Evolutionary conservation across 2,888 invertebrate species (phyloP), one percentile per base, ranked within the genome.

Genomic region (Erebia ligea): DNA sequence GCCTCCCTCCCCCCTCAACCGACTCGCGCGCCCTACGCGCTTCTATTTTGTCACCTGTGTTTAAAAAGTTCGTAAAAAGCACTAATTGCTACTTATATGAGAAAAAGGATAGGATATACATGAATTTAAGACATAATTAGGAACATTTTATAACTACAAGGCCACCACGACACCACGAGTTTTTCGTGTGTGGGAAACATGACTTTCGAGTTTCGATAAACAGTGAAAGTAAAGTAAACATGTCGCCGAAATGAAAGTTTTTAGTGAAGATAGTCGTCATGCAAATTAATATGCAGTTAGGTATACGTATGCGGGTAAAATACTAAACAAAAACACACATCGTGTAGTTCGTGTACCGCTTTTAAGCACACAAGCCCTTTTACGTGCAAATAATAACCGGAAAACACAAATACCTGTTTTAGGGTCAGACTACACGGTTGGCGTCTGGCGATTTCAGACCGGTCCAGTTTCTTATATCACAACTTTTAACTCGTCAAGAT

Each of bases 1-100:
- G 87, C 85, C 90, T 91, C 88, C 87, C 88, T 86, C 87, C 90
- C 89, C 86, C 85, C 82, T 84, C 86, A 76, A 74, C 21, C 67
- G 25, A 58, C 58, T 58, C 77, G 74, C 73, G 68, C 76, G 25
- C 70, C 69, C 67, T 57, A 81, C 84, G 81, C 84, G 76, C 79
- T 76, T 73, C 74, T 75, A 77, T 80, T 78, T 77, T 78, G 76
- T 79, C 82, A 81, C 78, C 79, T 78, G 79, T 73, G 76, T 68
- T 73, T 69, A 77, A 79, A 79, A 77, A 72, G 68, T 73, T 54
- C 62, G 72, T 72, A 72, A 72, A 72, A 71, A 72, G 57, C 58
- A 67, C 61, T 25, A 62, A 59, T 63, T 50, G 17, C 40, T 48
- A 34, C 40, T 25, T 11, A 21, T 54, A 52, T 10, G 34, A 21